Evolutionary conservation across 2,113 vertebrate genomes (phyloP).

Genomic region (Pelusios castaneus): DNA sequence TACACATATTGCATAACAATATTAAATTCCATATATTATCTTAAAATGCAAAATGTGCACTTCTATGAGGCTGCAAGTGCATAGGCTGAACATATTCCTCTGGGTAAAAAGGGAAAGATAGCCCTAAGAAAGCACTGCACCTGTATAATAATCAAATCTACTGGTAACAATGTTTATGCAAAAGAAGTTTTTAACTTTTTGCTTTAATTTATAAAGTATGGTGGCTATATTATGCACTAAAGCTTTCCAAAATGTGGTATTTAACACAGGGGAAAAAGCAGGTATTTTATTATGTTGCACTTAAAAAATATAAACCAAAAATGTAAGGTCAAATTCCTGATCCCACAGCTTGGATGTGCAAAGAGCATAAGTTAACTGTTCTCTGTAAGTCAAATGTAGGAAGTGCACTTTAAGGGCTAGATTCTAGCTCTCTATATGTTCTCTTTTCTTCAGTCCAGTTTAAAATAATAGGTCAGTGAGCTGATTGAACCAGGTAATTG

Average conservation of each 20-base stretch:
- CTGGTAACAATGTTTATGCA: slow-evolving; percentile 42
- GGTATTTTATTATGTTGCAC: slow-evolving; percentile 18
- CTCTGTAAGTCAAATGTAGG: slow-evolving; percentile 24
- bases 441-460: neutral
- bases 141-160: slow-evolving; percentile 42
- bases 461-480: neutral
- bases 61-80: slow-evolving; percentile 25
- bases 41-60: slow-evolving; percentile 53
- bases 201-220: slow-evolving; percentile 19
- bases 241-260: neutral
- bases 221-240: slow-evolving; percentile 35
- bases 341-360: neutral
- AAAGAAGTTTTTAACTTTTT: slow-evolving; percentile 12
- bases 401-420: slow-evolving; percentile 12
- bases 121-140: neutral
- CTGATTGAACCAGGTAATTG: neutral
- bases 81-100: slow-evolving; percentile 40
- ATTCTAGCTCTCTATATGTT: slow-evolving; percentile 6
- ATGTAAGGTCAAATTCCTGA: slow-evolving; percentile 9
- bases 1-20: slow-evolving; percentile 43
- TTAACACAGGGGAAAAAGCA: slow-evolving; percentile 21
- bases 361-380: slow-evolving; percentile 33
- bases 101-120: neutral
- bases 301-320: slow-evolving; percentile 18
- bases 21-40: slow-evolving; percentile 48